Base-by-base conservation (phyloP, 2,797 vertebrate genomes). In the Coregonus suidteri region DNA sequence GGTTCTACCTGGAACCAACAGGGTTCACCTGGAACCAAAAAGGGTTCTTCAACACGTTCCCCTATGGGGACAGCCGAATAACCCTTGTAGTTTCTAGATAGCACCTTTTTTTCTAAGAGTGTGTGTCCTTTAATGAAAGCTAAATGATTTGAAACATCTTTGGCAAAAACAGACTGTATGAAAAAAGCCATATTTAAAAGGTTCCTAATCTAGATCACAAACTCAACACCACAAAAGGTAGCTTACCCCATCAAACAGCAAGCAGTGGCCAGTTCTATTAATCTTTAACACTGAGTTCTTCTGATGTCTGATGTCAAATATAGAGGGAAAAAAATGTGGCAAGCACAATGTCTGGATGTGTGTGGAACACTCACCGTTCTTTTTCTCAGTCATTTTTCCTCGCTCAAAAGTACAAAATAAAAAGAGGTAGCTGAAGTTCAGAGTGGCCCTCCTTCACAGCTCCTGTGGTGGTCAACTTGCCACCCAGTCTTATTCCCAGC, bases 351-450 rank as follows among this genome's bases (percentile, higher is more conserved):
- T 78, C 74, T 56, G 65, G 5, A 34, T 34, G 64, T n/a, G 52
- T 72, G 25, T 47, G 0, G 25, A 76, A 52, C 31, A 91, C 94
- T 94, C 84, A 95, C 94, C 93, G 79, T 93, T 94, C 91, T 94
- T 95, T 83, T 93, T 93, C 79, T 94, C 92, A 30, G 88, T 88
- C 87, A 92, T 89, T 77, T 92, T 82, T 93, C 92, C 77, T 91
- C 89, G 75, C 30, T 53, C 65, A 18, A 76, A 77, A 71, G 83
- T 72, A 68, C 65, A 64, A 53, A 76, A 65, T 16, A 13, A 37
- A 35, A 31, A 34, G 31, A 16, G 15, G 34, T 15, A 16, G 25
- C 74, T 70, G 54, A 74, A 78, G 62, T 35, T 35, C 31, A 34
- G 31, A 37, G 31, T 68, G 4, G 66, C 16, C 31, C 15, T 35